Evolutionary conservation across 2,888 invertebrate genomes (phyloP).

Genomic region (Lasioglossum vierecki): DNA sequence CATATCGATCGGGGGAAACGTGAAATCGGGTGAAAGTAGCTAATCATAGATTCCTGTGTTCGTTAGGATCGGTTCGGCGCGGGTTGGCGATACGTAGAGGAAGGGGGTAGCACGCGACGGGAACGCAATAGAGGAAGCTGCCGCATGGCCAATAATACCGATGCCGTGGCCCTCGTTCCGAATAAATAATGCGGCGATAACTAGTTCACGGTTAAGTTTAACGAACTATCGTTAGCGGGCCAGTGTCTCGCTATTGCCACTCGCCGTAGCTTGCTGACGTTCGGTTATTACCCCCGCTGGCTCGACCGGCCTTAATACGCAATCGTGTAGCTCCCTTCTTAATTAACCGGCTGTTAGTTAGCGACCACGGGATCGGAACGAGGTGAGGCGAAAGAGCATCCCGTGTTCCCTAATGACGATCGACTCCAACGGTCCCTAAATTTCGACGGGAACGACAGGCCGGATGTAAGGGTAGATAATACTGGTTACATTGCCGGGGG

Average conservation of each 20-base stretch:
- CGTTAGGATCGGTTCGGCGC: background rate
- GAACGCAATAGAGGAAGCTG: background rate
- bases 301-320: slow-evolving; percentile 44
- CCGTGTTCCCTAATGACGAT: slow-evolving; percentile 62
- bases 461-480: slow-evolving; percentile 66
- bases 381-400: slow-evolving; percentile 35
- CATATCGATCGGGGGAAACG: background rate
- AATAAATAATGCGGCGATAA: slow-evolving; percentile 47
- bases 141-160: background rate
- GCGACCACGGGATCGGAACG: slow-evolving; percentile 25
- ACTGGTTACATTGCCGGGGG: slow-evolving; percentile 64
- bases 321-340: slow-evolving; percentile 50
- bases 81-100: background rate
- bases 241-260: slow-evolving; percentile 10
- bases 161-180: background rate
- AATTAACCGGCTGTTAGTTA: slow-evolving; percentile 60
- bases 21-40: slow-evolving; percentile 15
- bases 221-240: slow-evolving; percentile 24
- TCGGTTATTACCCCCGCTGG: slow-evolving; percentile 28
- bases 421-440: slow-evolving; percentile 57
- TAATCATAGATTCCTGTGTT: slow-evolving; percentile 7
- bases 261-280: slow-evolving; percentile 25
- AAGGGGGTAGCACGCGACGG: background rate
- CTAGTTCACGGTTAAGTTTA: slow-evolving; percentile 46
- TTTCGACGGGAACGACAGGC: slow-evolving; percentile 63